Evolutionary conservation across 2,113 vertebrate species (phyloP).

Genomic region (Conger conger): DNA sequence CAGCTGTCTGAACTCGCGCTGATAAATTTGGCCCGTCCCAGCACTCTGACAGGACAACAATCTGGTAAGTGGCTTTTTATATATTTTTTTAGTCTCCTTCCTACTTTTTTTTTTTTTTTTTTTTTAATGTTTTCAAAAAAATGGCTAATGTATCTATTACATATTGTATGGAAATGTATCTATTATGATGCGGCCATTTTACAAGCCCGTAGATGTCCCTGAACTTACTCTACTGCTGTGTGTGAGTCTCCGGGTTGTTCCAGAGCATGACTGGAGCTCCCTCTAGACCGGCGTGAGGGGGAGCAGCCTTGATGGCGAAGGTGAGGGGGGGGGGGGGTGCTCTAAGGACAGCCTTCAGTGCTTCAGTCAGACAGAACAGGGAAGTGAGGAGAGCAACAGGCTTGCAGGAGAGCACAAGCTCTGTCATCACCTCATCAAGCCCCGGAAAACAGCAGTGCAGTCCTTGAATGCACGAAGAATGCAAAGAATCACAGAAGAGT

Average conservation of each 20-base stretch:
- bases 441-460: neutral
- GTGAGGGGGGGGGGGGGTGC: too few species aligned
- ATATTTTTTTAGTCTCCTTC: neutral
- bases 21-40: constrained; percentile 7
- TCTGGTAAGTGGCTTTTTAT: constrained; percentile 31
- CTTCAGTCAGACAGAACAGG: neutral
- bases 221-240: neutral
- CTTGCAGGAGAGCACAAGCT: neutral
- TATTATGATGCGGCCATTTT: neutral
- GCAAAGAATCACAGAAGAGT: too few species aligned
- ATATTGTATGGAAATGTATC: too few species aligned
- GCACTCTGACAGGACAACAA: constrained; percentile 17
- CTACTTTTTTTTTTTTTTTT: constrained; percentile 16
- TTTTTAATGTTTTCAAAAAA: neutral
- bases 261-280: neutral
- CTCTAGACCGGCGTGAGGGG: neutral
- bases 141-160: too few species aligned
- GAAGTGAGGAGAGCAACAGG: neutral
- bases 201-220: neutral
- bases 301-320: neutral
- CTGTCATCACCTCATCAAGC: neutral
- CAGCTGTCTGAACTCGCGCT: constrained; percentile 33
- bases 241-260: neutral
- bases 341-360: neutral
- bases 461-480: too few species aligned